Conservation (phyloP, 1,140 invertebrate species). For the Drosophila pallidifrons region DNA sequence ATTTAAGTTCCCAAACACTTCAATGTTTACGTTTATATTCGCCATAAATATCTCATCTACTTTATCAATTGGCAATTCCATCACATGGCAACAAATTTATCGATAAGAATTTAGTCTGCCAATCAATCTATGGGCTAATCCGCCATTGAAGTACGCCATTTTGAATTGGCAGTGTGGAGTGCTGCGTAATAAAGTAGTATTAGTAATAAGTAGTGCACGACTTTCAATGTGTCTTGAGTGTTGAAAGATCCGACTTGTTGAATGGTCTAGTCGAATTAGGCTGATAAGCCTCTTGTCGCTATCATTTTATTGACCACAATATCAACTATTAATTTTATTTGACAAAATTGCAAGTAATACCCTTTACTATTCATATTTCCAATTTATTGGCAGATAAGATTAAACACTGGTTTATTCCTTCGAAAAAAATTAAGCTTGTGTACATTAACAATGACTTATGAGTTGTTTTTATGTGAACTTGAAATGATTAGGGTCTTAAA, state of each 20-base stretch:
- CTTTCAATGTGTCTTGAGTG: slow-evolving; percentile 7
- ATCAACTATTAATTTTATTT: slow-evolving; percentile 21
- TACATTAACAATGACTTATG: not conserved
- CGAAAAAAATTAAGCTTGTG: not conserved
- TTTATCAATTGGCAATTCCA: slow-evolving; percentile 23
- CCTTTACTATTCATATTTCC: slow-evolving; percentile 7
- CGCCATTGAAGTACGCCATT: slow-evolving; percentile 32
- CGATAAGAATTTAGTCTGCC: slow-evolving; percentile 8
- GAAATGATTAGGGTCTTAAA: not conserved
- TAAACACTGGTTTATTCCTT: slow-evolving; percentile 4
- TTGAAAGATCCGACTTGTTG: not conserved
- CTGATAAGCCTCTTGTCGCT: slow-evolving; percentile 7
- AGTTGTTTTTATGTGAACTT: not conserved
- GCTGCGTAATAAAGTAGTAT: slow-evolving; percentile 5
- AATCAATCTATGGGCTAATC: slow-evolving; percentile 28
- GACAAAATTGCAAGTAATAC: slow-evolving; percentile 23
- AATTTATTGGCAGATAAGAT: slow-evolving; percentile 35
- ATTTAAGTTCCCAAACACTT: slow-evolving; percentile 2
- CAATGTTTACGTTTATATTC: slow-evolving; percentile 18
- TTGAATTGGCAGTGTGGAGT: slow-evolving; percentile 3
- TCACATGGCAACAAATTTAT: slow-evolving; percentile 41
- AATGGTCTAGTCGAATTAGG: not conserved
- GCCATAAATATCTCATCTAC: slow-evolving; percentile 35
- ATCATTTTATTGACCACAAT: slow-evolving; percentile 24
- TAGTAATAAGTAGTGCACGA: not conserved